phyloP scores from a whole-genome alignment of 2,113 vertebrate species.

The Macquaria australasica region DNA sequence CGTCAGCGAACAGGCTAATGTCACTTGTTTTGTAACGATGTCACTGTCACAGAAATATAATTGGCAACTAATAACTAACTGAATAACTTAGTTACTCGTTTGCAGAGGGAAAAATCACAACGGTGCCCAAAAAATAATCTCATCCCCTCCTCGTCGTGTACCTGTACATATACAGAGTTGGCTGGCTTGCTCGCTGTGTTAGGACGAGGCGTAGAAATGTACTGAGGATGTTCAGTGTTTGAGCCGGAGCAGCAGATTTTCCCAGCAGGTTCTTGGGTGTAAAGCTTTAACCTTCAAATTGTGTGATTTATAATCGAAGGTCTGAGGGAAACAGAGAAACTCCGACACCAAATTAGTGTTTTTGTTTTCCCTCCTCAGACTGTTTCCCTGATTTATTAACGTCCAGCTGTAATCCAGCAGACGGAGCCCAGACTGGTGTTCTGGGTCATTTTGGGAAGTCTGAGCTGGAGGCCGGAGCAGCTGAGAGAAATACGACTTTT shows the following conservation, averaged over 20 bases:
- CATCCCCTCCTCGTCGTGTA: too few relatives aligned
- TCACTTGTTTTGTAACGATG: too few relatives aligned
- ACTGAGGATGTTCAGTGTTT: too few relatives aligned
- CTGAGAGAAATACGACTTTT: conserved; percentile 65
- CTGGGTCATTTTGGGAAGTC: conserved; percentile 32
- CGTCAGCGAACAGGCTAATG: too few relatives aligned
- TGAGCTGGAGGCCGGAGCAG: conserved; percentile 36
- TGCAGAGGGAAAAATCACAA: too few relatives aligned
- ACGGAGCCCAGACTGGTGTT: conserved; percentile 8
- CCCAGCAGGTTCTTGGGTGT: conserved; percentile 11
- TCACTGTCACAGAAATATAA: too few relatives aligned
- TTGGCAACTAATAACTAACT: too few relatives aligned
- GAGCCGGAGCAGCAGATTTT: background rate
- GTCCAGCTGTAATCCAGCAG: conserved; percentile 19
- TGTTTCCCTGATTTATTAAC: conserved; percentile 32
- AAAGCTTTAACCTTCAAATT: conserved; percentile 9
- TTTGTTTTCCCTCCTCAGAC: conserved; percentile 2
- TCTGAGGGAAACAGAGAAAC: background rate
- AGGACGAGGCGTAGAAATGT: too few relatives aligned
- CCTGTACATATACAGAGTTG: too few relatives aligned
- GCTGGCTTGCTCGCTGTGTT: too few relatives aligned
- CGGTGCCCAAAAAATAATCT: too few relatives aligned
- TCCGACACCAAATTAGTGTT: conserved; percentile 1
- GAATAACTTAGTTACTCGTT: too few relatives aligned
- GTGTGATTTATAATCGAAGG: conserved; percentile 11